A percentile compares a stretch with the other conserved stretches of the same genome.
Evolutionary conservation across 1,140 invertebrate genomes (phyloP).

Genomic region (Hylaeus anthracinus): DNA sequence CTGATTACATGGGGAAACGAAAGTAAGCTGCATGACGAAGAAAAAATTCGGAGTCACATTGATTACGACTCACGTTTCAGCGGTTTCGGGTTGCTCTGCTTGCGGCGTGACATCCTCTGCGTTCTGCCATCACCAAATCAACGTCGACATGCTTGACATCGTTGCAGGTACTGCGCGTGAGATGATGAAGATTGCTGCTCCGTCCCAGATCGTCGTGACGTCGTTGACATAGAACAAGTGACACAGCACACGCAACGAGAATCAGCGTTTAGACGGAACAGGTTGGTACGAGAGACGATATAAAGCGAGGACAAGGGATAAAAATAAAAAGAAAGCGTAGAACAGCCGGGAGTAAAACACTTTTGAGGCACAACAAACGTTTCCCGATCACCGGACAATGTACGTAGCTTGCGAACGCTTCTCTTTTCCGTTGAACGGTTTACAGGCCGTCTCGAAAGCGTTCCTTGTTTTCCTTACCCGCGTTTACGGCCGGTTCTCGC

Average conservation of each 20-base stretch:
- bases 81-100: slow-evolving; percentile 86
- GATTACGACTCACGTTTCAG: slow-evolving; percentile 83
- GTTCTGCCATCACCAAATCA: slow-evolving; percentile 79
- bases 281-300: background rate
- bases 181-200: slow-evolving; percentile 38
- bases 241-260: slow-evolving; percentile 49
- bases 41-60: slow-evolving; percentile 32
- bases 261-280: slow-evolving; percentile 2
- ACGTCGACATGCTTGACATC: slow-evolving; percentile 69
- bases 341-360: slow-evolving; percentile 23
- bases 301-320: slow-evolving; percentile 8
- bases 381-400: slow-evolving; percentile 29
- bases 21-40: background rate
- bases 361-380: slow-evolving; percentile 24
- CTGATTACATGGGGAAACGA: background rate
- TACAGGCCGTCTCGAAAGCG: background rate
- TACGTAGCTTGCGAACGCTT: slow-evolving; percentile 1
- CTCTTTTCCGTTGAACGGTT: background rate
- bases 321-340: background rate
- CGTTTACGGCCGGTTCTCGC: slow-evolving; percentile 19
- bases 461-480: background rate
- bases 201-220: slow-evolving; percentile 33
- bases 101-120: slow-evolving; percentile 84
- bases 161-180: slow-evolving; percentile 16
- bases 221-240: slow-evolving; percentile 56